Conservation (phyloP, 2,888 invertebrate genomes). For the Blomia tropicalis region DNA sequence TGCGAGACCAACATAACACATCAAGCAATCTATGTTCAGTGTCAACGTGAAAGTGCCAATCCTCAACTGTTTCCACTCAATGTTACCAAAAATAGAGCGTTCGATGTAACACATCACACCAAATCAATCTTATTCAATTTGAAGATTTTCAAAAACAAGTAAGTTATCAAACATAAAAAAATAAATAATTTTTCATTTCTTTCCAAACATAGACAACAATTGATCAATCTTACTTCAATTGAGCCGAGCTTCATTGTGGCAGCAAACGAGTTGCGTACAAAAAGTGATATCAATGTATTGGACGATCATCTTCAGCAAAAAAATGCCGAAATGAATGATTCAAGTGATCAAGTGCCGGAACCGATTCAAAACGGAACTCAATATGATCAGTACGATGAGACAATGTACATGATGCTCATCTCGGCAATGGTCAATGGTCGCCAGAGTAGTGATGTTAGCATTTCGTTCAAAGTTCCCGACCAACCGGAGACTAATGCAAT, state of each 20-base stretch:
- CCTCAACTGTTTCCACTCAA: not conserved
- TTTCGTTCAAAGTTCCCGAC: slow-evolving; percentile 5
- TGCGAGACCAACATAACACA: slow-evolving; percentile 13
- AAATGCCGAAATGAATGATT: not conserved
- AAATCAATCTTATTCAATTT: not conserved
- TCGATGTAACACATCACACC: not conserved
- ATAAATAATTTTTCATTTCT: not conserved
- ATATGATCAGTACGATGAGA: not conserved
- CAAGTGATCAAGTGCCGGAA: not conserved
- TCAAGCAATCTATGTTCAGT: not conserved
- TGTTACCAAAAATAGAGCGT: not conserved
- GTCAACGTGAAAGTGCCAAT: not conserved
- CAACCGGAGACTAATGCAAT: slow-evolving; percentile 5
- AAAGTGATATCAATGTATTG: not conserved
- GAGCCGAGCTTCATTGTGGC: slow-evolving; percentile 7
- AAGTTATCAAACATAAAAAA: not conserved
- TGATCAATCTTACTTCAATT: slow-evolving; percentile 16
- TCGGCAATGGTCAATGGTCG: slow-evolving; percentile 6
- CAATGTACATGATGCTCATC: slow-evolving; percentile 7
- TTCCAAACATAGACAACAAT: not conserved
- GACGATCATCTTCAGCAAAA: not conserved
- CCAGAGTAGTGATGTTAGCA: not conserved
- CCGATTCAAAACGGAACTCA: not conserved
- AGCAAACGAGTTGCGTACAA: not conserved
- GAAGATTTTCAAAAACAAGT: slow-evolving; percentile 15